A percentile compares a stretch with the other conserved stretches of the same genome.
Evolutionary conservation across 2,113 vertebrate genomes (phyloP).

Genomic region (Neodontobutis hainanensis): DNA sequence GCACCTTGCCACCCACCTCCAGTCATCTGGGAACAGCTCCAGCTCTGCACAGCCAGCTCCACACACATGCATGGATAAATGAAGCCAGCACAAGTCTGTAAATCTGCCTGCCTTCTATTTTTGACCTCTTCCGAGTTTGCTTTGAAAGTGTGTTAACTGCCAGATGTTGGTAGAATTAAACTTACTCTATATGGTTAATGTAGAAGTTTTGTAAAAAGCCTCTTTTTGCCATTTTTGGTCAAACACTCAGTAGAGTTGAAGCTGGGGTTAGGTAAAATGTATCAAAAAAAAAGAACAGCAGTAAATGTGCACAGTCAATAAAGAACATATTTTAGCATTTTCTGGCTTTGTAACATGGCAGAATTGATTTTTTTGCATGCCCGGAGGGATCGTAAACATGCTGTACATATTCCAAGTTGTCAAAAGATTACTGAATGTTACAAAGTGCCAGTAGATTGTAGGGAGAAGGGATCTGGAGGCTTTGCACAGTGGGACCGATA

Average conservation of each 20-base stretch:
- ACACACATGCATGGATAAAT: background rate
- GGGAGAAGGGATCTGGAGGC: constrained; percentile 13
- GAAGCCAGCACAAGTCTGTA: background rate
- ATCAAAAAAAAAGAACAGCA: background rate
- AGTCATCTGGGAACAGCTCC: background rate
- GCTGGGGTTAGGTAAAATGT: background rate
- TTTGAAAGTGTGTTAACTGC: constrained; percentile 11
- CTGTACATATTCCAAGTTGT: background rate
- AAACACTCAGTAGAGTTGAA: background rate
- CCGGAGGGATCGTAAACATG: constrained; percentile 2
- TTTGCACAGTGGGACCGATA: background rate
- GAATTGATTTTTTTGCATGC: constrained; percentile 1
- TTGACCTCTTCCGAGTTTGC: background rate
- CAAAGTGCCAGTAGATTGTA: constrained; percentile 15
- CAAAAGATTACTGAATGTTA: constrained; percentile 14
- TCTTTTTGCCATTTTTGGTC: background rate
- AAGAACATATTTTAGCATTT: no score
- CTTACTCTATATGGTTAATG: background rate
- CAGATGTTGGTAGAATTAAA: constrained; percentile 7
- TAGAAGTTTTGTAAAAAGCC: background rate
- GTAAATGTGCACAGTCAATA: no score
- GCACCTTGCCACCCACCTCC: background rate
- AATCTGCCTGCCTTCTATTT: background rate
- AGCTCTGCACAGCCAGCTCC: background rate
- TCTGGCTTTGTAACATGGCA: background rate